A percentile compares a stretch with the other conserved stretches of the same genome.
phyloP scores from a whole-genome alignment of 2,797 vertebrate species.

The Lacerta agilis region DNA sequence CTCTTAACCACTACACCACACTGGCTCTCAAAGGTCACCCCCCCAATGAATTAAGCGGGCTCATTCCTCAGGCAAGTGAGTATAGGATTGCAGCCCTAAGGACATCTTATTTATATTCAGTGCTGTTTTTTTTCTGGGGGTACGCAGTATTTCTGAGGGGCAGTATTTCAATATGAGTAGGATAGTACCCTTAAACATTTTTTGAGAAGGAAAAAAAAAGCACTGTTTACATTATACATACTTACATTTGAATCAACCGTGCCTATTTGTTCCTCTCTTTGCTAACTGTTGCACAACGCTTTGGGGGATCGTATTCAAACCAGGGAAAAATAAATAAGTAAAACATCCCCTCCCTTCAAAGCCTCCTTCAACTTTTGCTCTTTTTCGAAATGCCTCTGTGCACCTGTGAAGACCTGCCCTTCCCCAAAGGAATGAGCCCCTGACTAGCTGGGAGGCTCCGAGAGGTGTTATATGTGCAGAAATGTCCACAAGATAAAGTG shows the following conservation, averaged over 20 bases:
- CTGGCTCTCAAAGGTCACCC: too few species aligned
- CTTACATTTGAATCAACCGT: neutral
- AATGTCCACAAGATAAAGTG: slow-evolving; percentile 65
- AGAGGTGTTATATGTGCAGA: slow-evolving; percentile 40
- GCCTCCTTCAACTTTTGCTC: neutral
- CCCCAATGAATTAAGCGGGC: too few species aligned
- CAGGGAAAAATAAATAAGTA: neutral
- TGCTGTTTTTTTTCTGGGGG: too few species aligned
- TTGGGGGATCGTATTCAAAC: neutral
- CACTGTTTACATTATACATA: neutral
- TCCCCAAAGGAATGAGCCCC: slow-evolving; percentile 53
- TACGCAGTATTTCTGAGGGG: too few species aligned
- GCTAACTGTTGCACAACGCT: neutral
- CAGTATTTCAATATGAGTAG: too few species aligned
- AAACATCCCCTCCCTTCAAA: neutral
- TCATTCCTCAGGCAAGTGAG: too few species aligned
- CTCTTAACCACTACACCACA: too few species aligned
- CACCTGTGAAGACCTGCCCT: slow-evolving; percentile 72
- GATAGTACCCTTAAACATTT: too few species aligned
- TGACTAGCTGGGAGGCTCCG: slow-evolving; percentile 40
- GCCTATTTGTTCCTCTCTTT: neutral
- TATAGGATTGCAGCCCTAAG: too few species aligned
- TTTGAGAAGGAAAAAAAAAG: too few species aligned
- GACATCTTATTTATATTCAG: too few species aligned
- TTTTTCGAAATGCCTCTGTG: slow-evolving; percentile 36